Evolutionary conservation across 2,113 vertebrate genomes (phyloP).

Genomic region (Fulica atra): DNA sequence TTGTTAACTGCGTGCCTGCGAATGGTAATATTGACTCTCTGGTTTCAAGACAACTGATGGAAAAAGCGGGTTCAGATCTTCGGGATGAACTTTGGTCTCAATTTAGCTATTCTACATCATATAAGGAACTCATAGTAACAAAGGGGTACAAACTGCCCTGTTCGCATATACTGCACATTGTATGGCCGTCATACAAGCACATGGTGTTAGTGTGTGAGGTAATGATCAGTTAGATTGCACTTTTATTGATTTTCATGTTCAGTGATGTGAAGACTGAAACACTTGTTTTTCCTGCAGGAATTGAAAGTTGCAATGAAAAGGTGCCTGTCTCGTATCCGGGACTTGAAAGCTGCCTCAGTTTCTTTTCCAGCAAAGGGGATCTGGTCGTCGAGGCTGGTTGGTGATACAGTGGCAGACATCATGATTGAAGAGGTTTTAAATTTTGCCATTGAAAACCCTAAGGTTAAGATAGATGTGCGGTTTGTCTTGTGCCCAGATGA

Average conservation of each 20-base stretch:
- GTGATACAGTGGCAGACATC: constrained; percentile 39
- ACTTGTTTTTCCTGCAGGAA: constrained; percentile 63
- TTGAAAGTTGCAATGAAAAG: constrained; percentile 5
- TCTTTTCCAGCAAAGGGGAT: constrained; percentile 82
- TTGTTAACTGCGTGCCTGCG: constrained; percentile 70
- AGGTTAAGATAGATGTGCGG: constrained; percentile 48
- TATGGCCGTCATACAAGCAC: neutral
- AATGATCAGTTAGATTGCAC: neutral
- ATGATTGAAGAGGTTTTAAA: constrained; percentile 67
- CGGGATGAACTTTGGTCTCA: neutral
- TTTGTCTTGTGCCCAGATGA: constrained; percentile 79
- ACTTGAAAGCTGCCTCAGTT: constrained; percentile 25
- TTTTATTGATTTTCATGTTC: neutral
- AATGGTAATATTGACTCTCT: accelerated
- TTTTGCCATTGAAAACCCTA: constrained; percentile 6
- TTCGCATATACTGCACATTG: constrained; percentile 67
- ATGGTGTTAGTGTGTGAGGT: neutral
- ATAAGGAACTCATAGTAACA: neutral
- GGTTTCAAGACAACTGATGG: constrained; percentile 56
- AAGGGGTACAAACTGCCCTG: constrained; percentile 5
- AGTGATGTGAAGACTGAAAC: neutral
- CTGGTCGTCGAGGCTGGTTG: neutral
- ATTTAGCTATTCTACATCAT: accelerated
- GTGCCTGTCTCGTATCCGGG: constrained; percentile 15
- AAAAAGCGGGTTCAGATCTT: constrained; percentile 62